Percentiles rank a stretch among this genome's conserved stretches.
Conservation (phyloP, 2,113 vertebrate species). For the Rallus limicola region DNA sequence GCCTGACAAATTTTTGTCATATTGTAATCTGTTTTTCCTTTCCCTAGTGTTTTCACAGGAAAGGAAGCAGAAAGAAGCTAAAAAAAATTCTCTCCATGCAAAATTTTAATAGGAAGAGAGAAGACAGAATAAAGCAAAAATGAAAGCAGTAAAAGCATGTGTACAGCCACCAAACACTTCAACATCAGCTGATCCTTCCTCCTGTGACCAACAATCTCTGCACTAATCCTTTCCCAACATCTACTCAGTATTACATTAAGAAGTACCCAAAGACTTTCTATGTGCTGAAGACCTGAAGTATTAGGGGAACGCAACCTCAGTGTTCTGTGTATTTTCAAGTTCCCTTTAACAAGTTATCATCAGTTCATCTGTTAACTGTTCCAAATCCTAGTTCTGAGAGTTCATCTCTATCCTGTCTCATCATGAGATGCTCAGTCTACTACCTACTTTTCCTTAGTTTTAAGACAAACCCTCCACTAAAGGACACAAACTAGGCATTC, state of each 20-base stretch:
- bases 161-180: neutral
- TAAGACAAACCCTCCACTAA: neutral
- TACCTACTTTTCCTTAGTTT: neutral
- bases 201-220: neutral
- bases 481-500: neutral
- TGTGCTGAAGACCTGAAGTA: fast-evolving
- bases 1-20: neutral
- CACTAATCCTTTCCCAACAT: neutral
- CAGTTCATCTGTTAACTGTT: neutral
- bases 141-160: neutral
- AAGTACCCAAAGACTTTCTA: neutral
- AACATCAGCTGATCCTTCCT: neutral
- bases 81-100: neutral
- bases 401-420: neutral
- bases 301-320: neutral
- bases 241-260: neutral
- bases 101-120: neutral
- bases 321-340: neutral
- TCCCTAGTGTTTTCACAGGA: neutral
- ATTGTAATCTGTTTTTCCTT: neutral
- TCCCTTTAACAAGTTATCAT: neutral
- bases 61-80: neutral
- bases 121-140: neutral
- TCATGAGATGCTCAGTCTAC: neutral
- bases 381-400: neutral